phyloP scores from a whole-genome alignment of 2,797 vertebrate genomes.

The Pseudomugil gertrudae region DNA sequence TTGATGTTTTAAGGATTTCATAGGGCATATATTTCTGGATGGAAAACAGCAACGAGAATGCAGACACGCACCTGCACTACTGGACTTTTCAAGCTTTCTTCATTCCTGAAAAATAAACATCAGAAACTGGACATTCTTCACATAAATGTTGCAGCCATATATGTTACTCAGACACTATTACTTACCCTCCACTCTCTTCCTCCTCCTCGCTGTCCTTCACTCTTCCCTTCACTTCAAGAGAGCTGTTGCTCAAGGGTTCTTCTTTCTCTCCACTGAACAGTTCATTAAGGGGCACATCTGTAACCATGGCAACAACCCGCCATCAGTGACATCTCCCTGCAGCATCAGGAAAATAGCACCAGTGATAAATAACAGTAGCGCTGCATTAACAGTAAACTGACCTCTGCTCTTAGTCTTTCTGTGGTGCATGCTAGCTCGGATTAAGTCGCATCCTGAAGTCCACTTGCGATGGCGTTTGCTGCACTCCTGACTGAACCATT shows the following conservation, averaged over 20 bases:
- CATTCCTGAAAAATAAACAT: constrained; percentile 53
- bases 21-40: neutral
- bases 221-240: constrained; percentile 32
- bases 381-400: constrained; percentile 50
- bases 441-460: constrained; percentile 83
- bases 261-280: constrained; percentile 66
- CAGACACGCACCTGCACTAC: constrained; percentile 51
- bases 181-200: constrained; percentile 54
- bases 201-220: constrained; percentile 44
- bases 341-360: constrained; percentile 5
- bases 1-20: neutral
- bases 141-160: neutral
- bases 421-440: constrained; percentile 88
- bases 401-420: constrained; percentile 84
- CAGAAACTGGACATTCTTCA: constrained; percentile 3
- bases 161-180: constrained; percentile 16
- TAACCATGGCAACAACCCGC: constrained; percentile 56
- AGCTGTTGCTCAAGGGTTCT: constrained; percentile 28
- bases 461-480: constrained; percentile 80
- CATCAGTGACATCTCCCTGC: constrained; percentile 44
- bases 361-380: neutral
- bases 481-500: constrained; percentile 89
- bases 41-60: neutral
- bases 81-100: constrained; percentile 19
- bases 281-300: constrained; percentile 65